Percentiles rank a stretch among this genome's conserved stretches.
These are phyloP conservation scores for Pristionchus entomophagus DNA, from an alignment of 2,888 invertebrate species.

Conservation along the genomic window DNA sequence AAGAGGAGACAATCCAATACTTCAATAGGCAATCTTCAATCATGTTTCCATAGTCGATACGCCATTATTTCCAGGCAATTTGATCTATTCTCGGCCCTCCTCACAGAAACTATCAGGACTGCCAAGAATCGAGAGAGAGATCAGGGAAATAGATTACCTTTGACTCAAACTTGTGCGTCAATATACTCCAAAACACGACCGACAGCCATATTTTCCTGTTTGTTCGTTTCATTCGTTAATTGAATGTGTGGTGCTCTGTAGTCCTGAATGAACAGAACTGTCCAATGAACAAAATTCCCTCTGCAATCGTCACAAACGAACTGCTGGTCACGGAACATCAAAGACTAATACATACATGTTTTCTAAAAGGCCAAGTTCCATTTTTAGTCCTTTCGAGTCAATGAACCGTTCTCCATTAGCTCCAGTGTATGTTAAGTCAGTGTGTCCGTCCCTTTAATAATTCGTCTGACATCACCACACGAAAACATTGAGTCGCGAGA, in stretches of 20 bases:
- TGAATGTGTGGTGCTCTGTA: no score
- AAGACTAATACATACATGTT: neutral
- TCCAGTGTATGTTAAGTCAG: no score
- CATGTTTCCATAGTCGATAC: neutral
- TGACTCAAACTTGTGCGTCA: no score
- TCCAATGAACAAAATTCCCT: no score
- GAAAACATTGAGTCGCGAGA: neutral
- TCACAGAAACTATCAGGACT: neutral
- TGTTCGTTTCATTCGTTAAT: no score
- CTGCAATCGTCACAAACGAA: no score
- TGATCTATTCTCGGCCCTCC: neutral
- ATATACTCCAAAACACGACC: no score
- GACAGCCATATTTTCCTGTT: no score
- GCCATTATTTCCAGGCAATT: neutral
- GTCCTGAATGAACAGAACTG: no score
- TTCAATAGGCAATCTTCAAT: neutral
- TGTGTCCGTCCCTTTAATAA: no score
- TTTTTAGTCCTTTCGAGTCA: neutral
- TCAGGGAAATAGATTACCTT: neutral
- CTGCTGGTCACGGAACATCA: neutral
- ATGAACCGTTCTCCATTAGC: neutral
- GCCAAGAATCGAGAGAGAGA: neutral
- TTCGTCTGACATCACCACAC: no score
- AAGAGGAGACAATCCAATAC: neutral
- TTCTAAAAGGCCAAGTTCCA: neutral